Percentiles rank a stretch among this genome's conserved stretches.
Evolutionary conservation across 2,797 vertebrate genomes (phyloP).

Genomic region (Lithobates sylvaticus): DNA sequence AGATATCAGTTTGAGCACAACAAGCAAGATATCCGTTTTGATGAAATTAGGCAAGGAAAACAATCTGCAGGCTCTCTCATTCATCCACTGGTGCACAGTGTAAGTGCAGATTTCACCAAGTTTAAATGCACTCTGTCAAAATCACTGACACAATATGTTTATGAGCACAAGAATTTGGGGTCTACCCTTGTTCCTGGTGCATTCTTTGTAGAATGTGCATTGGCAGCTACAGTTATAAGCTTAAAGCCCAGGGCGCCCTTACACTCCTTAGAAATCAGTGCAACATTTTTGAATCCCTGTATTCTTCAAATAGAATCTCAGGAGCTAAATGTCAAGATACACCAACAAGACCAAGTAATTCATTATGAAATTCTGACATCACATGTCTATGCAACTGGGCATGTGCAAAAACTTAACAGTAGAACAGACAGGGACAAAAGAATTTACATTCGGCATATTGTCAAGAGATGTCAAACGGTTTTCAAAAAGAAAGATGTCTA

Average conservation of each 20-base stretch:
- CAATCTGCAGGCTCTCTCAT: slow-evolving; percentile 23
- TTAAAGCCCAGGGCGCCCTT: slow-evolving; percentile 75
- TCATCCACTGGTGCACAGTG: slow-evolving; percentile 71
- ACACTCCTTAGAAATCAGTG: slow-evolving; percentile 75
- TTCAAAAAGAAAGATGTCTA: slow-evolving; percentile 77
- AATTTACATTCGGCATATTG: slow-evolving; percentile 75
- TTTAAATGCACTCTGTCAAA: slow-evolving; percentile 75
- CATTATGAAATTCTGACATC: slow-evolving; percentile 81
- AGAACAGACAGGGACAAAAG: slow-evolving; percentile 58
- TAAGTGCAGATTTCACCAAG: slow-evolving; percentile 67
- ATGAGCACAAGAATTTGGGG: slow-evolving; percentile 84
- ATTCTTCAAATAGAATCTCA: slow-evolving; percentile 75
- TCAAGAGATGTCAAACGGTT: slow-evolving; percentile 75
- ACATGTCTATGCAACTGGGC: slow-evolving; percentile 78
- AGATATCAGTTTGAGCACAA: slow-evolving; percentile 83
- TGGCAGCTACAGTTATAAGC: slow-evolving; percentile 77
- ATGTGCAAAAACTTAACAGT: slow-evolving; percentile 62
- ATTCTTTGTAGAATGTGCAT: slow-evolving; percentile 83
- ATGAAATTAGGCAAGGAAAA: slow-evolving; percentile 62
- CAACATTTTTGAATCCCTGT: slow-evolving; percentile 79
- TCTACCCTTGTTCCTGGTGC: slow-evolving; percentile 82
- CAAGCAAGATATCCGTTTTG: slow-evolving; percentile 75
- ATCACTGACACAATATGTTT: slow-evolving; percentile 74
- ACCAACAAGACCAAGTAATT: slow-evolving; percentile 64
- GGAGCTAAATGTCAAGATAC: slow-evolving; percentile 76